Evolutionary conservation across 2,797 vertebrate species (phyloP).

Genomic region (Zalophus californianus): DNA sequence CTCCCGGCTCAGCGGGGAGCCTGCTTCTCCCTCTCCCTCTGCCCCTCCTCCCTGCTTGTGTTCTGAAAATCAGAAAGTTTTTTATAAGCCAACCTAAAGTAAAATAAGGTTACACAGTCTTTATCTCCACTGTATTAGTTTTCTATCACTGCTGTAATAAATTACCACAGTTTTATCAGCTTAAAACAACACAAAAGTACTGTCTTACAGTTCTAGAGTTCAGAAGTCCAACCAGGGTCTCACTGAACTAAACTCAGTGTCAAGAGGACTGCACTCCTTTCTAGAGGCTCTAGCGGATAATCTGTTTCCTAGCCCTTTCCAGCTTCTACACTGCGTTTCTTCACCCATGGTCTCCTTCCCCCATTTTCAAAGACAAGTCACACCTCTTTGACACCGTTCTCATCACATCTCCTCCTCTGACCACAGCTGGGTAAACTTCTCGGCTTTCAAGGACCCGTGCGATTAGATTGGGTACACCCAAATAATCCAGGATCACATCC

Average conservation of each 20-base stretch:
- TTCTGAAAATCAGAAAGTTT: background rate
- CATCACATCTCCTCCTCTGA: background rate
- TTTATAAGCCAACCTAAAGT: conserved; percentile 24
- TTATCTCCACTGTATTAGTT: background rate
- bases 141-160: background rate
- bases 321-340: background rate
- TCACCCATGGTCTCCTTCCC: background rate
- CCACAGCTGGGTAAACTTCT: background rate
- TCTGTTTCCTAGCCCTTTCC: background rate
- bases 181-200: background rate
- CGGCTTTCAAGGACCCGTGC: background rate
- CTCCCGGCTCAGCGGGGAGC: background rate
- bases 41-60: background rate
- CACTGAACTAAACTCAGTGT: background rate
- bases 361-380: background rate
- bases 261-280: background rate
- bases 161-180: background rate
- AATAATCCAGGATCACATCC: background rate
- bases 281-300: background rate
- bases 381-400: background rate
- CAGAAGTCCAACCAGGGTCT: background rate
- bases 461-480: background rate
- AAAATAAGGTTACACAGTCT: background rate
- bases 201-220: background rate
- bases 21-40: background rate